phyloP scores from a whole-genome alignment of 2,797 vertebrate genomes.

The Enteromius afrohamiltoni region DNA sequence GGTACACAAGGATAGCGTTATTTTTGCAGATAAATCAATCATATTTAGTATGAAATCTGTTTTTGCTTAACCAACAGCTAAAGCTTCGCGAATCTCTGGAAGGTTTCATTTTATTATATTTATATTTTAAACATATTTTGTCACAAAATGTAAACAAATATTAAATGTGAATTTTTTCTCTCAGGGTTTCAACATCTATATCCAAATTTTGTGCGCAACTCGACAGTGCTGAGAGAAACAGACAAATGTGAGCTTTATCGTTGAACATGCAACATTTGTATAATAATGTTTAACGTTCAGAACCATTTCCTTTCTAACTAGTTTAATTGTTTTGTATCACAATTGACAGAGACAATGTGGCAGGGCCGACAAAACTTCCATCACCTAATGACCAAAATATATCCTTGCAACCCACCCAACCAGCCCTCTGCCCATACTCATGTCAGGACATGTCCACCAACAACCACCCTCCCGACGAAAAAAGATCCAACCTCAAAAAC shows the following conservation, averaged over 20 bases:
- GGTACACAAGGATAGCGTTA: background rate
- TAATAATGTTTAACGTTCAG: background rate
- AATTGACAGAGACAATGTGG: background rate
- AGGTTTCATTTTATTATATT: conserved; percentile 53
- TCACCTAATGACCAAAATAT: background rate
- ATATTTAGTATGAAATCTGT: background rate
- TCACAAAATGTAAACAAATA: background rate
- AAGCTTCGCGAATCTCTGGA: fast-evolving
- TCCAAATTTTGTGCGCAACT: background rate
- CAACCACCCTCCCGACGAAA: background rate
- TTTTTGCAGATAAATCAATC: background rate
- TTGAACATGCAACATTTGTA: background rate
- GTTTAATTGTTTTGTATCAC: background rate
- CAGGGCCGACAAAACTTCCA: background rate
- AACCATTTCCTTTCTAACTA: background rate
- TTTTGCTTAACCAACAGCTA: conserved; percentile 48
- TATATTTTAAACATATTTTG: background rate
- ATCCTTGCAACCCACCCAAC: too few species aligned
- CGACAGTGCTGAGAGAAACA: background rate
- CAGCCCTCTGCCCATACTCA: background rate
- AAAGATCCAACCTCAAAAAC: background rate
- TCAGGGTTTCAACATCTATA: conserved; percentile 25
- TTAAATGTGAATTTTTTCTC: background rate
- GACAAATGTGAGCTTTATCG: background rate
- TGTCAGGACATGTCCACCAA: background rate